Evolutionary conservation across 2,888 invertebrate genomes (phyloP).

Genomic region (Masnerella sp.): DNA sequence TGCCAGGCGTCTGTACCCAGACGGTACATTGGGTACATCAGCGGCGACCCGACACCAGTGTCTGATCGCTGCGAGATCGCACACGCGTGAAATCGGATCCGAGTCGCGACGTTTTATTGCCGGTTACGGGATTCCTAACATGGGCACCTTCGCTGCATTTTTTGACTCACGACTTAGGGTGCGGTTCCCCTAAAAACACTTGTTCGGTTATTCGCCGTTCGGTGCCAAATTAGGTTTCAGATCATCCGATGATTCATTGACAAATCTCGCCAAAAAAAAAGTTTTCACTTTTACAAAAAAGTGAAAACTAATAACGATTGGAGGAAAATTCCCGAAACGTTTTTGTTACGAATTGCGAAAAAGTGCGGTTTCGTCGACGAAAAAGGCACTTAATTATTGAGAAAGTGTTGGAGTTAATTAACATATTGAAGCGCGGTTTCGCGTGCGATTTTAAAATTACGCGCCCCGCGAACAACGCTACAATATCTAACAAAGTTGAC

Average conservation of each 20-base stretch:
- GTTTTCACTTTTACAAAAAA: too few species aligned
- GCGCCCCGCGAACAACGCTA: slow-evolving; percentile 4
- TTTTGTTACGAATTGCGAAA: background rate
- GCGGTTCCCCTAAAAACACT: slow-evolving; percentile 9
- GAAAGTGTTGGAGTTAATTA: slow-evolving; percentile 14
- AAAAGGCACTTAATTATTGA: slow-evolving; percentile 17
- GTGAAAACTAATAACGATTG: slow-evolving; percentile 13
- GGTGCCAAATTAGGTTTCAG: background rate
- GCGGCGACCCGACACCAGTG: slow-evolving; percentile 46
- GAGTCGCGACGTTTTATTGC: slow-evolving; percentile 43
- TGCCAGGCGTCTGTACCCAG: too few species aligned
- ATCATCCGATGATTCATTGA: slow-evolving; percentile 14
- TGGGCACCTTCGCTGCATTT: slow-evolving; percentile 30
- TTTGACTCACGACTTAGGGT: slow-evolving; percentile 43
- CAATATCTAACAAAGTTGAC: slow-evolving; percentile 19
- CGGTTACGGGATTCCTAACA: slow-evolving; percentile 48
- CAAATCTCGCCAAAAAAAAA: too few species aligned
- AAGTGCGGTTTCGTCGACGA: background rate
- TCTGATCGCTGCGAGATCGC: slow-evolving; percentile 57
- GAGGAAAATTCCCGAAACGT: background rate
- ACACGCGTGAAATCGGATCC: slow-evolving; percentile 61
- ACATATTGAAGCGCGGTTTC: slow-evolving; percentile 14
- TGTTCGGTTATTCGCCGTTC: background rate
- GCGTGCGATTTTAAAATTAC: slow-evolving; percentile 14
- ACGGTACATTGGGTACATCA: too few species aligned